Evolutionary conservation across 2,797 vertebrate genomes (phyloP), one percentile per base, ranked within the genome.

Genomic region (Lepus townsendii): DNA sequence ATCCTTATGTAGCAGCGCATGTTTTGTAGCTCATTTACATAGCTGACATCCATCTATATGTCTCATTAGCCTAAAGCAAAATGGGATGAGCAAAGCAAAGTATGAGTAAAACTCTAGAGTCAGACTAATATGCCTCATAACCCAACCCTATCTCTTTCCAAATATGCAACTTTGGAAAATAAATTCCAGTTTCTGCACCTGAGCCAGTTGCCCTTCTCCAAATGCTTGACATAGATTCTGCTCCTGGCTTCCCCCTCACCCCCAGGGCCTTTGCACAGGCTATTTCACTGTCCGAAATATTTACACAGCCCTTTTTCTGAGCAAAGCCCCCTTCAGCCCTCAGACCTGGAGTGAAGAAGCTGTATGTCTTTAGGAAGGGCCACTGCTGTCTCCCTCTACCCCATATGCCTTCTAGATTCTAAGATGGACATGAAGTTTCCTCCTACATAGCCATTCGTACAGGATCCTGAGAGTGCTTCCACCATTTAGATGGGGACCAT

Each of bases 21-120:
- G 1, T 11, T 62, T 79, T 91, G 62, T 65, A 11, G 24, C 63
- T 92, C 73, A 62, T 82, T 94, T 92, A 30, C 42, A 13, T 72
- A 88, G 52, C 66, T 84, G 87, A 47, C 60, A 77, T 32, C 38
- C 76, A 10, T n/a, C 65, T 60, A 1, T 8, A 5, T 35, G 13
- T 78, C 52, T 78, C 75, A 62, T 78, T 84, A 87, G 84, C 65
- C 77, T 77, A 27, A 84, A 52, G 65, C 79, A 68, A 66, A 52
- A 38, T 26, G 22, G 20, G 79, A n/a, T 30, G n/a, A 63, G 65
- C 20, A 73, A 90, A 86, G n/a, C 32, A 8, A 88, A 66, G 69
- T 3, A 66, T 38, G 30, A 72, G 13, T 24, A 26, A 35, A 78
- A 69, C 63, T 62, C 20, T 19, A 22, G 83, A 75, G n/a, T 50